phyloP scores from a whole-genome alignment of 1,140 invertebrate genomes.

The Heliconius himera region DNA sequence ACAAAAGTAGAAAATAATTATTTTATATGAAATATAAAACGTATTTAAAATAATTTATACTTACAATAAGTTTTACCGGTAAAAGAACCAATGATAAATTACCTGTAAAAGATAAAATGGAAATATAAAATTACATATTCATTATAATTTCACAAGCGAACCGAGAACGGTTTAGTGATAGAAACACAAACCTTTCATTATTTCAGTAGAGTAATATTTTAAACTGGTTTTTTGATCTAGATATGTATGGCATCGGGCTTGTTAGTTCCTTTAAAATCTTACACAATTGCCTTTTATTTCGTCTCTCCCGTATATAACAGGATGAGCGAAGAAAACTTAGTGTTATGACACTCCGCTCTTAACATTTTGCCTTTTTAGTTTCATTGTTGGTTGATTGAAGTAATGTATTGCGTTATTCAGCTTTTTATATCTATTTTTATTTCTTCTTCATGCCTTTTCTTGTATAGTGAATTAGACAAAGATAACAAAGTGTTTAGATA shows the following conservation, averaged over 20 bases:
- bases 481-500: no score
- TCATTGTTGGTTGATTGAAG: no score
- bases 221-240: constrained; percentile 5
- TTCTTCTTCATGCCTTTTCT: no score
- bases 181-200: constrained; percentile 12
- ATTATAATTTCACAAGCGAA: constrained; percentile 9
- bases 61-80: background rate
- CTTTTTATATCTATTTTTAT: no score
- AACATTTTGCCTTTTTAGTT: no score
- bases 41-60: background rate
- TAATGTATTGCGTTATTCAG: no score
- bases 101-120: background rate
- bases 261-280: constrained; percentile 1
- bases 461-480: no score
- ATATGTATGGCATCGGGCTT: background rate
- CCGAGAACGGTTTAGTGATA: constrained; percentile 8
- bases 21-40: no score
- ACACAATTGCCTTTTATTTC: background rate
- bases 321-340: background rate
- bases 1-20: no score
- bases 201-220: background rate
- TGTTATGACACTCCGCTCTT: no score
- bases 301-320: background rate
- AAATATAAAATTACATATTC: background rate
- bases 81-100: background rate